These are phyloP conservation scores for Premnoplex brunnescens DNA, from an alignment of 2,797 vertebrate species.

Conservation along the genomic window DNA sequence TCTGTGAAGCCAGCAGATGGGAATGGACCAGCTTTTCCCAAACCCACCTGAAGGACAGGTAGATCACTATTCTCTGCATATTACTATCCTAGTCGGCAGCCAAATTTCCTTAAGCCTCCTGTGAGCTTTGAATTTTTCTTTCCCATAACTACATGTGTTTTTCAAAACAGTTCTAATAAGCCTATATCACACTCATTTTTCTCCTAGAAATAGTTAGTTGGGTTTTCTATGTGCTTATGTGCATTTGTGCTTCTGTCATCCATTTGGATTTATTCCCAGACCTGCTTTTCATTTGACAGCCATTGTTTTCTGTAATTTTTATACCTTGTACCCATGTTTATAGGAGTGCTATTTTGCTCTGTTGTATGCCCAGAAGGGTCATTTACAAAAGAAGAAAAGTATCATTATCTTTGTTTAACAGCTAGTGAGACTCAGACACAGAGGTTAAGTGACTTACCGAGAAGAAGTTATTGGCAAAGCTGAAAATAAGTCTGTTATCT, in stretches of 20 bases:
- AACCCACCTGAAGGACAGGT: neutral
- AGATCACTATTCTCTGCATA: neutral
- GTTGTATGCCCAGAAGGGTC: neutral
- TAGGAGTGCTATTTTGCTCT: neutral
- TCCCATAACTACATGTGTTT: neutral
- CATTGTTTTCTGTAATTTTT: slow-evolving; percentile 40
- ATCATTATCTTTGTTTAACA: slow-evolving; percentile 31
- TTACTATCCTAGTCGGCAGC: neutral
- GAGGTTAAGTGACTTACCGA: slow-evolving; percentile 25
- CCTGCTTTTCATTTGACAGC: slow-evolving; percentile 7
- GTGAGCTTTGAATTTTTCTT: neutral
- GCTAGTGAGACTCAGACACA: neutral
- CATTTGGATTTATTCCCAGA: slow-evolving; percentile 38
- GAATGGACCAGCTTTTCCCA: neutral
- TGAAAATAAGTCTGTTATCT: slow-evolving; percentile 18
- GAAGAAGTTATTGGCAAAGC: slow-evolving; percentile 21
- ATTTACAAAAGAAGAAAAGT: slow-evolving; percentile 32
- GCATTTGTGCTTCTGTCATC: neutral
- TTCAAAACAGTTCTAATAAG: neutral
- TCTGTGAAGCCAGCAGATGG: neutral
- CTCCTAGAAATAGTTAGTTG: neutral
- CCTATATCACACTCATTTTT: neutral
- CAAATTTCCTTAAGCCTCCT: neutral
- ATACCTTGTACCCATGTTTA: neutral
- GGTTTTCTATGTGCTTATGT: neutral